Evolutionary conservation across 2,797 vertebrate species (phyloP).

Genomic region (Hephaestus fuliginosus): DNA sequence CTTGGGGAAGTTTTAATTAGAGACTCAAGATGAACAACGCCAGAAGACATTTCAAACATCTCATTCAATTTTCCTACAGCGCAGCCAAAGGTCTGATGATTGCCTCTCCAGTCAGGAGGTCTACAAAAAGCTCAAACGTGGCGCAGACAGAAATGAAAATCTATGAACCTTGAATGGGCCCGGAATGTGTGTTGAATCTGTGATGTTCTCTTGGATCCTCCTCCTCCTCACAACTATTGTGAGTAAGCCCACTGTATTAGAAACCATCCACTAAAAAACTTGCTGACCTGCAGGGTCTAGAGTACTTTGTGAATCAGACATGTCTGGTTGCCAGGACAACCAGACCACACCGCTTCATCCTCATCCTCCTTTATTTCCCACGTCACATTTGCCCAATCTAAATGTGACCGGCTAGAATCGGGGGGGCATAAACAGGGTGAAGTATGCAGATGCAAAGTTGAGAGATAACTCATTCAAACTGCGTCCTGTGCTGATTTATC

Average conservation of each 20-base stretch:
- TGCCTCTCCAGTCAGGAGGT: not conserved
- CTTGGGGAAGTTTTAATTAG: not conserved
- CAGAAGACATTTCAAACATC: constrained; percentile 9
- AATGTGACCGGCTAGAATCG: constrained; percentile 32
- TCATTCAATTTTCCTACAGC: constrained; percentile 1
- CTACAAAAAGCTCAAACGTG: not conserved
- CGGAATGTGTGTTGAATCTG: not conserved
- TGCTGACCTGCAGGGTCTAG: constrained; percentile 4
- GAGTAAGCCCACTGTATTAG: not conserved
- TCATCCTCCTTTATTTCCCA: not conserved
- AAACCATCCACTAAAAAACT: not conserved
- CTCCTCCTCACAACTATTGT: not conserved
- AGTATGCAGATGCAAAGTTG: too few species aligned
- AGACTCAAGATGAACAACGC: constrained; percentile 13
- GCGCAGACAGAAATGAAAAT: not conserved
- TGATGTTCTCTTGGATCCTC: not conserved
- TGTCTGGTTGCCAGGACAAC: constrained; percentile 62
- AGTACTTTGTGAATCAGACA: constrained; percentile 27
- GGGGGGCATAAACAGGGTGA: not conserved
- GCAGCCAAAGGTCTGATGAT: constrained; percentile 1
- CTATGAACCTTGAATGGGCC: too few species aligned
- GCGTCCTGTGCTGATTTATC: not conserved
- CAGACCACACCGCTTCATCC: not conserved
- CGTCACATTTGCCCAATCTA: constrained; percentile 30
- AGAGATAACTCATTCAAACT: not conserved